Conservation (phyloP, 37 sponge, comb jelly and placozoan species). For the Aphrocallistes beatrix region DNA sequence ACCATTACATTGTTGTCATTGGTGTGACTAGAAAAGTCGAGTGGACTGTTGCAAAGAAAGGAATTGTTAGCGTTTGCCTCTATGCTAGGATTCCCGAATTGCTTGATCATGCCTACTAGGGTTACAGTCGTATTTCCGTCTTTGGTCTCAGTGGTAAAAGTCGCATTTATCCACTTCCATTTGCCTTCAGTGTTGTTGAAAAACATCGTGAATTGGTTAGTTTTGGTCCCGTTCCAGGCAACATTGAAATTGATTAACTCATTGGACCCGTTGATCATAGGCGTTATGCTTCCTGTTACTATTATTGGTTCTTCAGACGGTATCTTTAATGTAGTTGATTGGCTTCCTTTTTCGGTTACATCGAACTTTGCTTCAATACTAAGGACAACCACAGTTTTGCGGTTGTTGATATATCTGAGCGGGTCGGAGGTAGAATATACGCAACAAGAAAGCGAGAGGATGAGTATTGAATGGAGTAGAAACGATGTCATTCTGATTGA, state of each 20-base stretch:
- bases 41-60: background rate
- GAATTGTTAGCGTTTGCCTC: background rate
- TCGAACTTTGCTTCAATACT: background rate
- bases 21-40: background rate
- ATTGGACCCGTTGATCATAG: background rate
- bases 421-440: background rate
- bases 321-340: background rate
- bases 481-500: background rate
- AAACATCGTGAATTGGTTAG: background rate
- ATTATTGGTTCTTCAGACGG: background rate
- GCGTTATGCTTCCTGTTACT: background rate
- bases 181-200: background rate
- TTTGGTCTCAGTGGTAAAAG: background rate
- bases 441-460: background rate
- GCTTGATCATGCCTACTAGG: background rate
- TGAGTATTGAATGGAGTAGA: background rate
- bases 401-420: background rate
- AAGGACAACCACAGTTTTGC: background rate
- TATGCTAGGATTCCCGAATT: background rate
- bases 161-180: background rate
- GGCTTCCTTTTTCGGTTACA: background rate
- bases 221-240: background rate
- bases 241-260: background rate
- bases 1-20: background rate
- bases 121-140: background rate